phyloP scores from a whole-genome alignment of 2,113 vertebrate species.

The Lasiurus cinereus region DNA sequence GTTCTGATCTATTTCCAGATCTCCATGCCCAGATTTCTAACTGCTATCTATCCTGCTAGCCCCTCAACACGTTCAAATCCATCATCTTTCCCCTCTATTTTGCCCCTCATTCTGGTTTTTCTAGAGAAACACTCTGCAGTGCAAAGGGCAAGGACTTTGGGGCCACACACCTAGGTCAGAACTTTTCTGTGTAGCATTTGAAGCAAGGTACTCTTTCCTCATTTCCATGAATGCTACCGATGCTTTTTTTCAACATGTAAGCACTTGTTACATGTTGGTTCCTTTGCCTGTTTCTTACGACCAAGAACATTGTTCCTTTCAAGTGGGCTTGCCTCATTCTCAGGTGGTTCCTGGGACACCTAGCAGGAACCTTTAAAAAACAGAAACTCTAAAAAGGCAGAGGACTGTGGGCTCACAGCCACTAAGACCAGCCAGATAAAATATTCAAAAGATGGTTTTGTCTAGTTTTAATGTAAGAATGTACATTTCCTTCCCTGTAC shows the following conservation, averaged over 20 bases:
- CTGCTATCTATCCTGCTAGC: background rate
- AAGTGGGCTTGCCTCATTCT: background rate
- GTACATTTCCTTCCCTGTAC: background rate
- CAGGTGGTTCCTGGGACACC: background rate
- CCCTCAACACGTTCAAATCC: background rate
- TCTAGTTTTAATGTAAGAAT: background rate
- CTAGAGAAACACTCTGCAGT: background rate
- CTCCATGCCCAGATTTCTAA: background rate
- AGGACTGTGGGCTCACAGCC: background rate
- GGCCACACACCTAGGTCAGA: background rate
- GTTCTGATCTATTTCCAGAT: background rate
- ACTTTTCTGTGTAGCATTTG: background rate
- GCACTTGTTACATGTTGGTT: background rate
- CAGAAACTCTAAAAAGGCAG: background rate
- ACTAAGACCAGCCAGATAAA: background rate
- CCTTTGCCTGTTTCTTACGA: background rate
- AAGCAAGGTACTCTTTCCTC: background rate
- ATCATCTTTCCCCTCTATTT: background rate
- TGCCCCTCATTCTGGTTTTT: background rate
- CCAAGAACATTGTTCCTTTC: background rate
- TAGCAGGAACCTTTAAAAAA: background rate
- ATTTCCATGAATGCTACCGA: background rate
- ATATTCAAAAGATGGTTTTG: background rate
- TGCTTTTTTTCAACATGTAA: background rate
- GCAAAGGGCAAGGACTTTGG: background rate